phyloP scores from a whole-genome alignment of 30 jellyfish, hydroid and myxozoan species.

The Mastigias papua region DNA sequence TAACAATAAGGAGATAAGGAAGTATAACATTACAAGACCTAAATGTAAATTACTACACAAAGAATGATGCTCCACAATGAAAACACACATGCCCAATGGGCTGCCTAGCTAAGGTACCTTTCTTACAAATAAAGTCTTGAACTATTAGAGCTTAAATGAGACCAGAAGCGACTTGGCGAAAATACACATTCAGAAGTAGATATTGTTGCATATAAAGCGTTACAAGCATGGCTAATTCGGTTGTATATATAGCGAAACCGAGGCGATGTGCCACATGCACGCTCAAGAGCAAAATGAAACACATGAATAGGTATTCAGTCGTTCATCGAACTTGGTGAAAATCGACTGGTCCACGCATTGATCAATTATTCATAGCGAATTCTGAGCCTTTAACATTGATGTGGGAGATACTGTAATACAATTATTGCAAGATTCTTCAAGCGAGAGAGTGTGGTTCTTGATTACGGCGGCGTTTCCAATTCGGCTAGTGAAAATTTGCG shows the following conservation, averaged over 20 bases:
- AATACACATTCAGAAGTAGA: neutral
- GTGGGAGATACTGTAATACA: constrained; percentile 76
- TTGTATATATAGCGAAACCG: constrained; percentile 14
- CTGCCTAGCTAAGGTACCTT: no score
- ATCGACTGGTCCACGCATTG: constrained; percentile 68
- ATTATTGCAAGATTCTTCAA: constrained; percentile 4
- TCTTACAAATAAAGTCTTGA: no score
- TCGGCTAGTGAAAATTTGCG: neutral
- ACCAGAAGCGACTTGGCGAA: neutral
- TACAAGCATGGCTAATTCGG: constrained; percentile 28
- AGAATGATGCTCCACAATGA: no score
- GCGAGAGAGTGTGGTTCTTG: neutral
- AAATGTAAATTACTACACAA: no score
- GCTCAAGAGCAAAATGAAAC: constrained; percentile 39
- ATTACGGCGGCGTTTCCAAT: neutral
- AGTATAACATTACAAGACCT: no score
- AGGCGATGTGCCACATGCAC: constrained; percentile 51
- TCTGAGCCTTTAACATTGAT: constrained; percentile 41
- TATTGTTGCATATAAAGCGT: neutral
- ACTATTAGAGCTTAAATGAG: no score
- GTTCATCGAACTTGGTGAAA: constrained; percentile 57
- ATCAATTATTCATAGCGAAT: constrained; percentile 53
- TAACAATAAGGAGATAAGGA: no score
- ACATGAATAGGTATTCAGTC: constrained; percentile 56
- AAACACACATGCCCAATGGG: no score